Percentiles rank a stretch among this genome's conserved stretches.
phyloP scores from a whole-genome alignment of 2,888 invertebrate genomes.

The Eupithecia tripunctaria region DNA sequence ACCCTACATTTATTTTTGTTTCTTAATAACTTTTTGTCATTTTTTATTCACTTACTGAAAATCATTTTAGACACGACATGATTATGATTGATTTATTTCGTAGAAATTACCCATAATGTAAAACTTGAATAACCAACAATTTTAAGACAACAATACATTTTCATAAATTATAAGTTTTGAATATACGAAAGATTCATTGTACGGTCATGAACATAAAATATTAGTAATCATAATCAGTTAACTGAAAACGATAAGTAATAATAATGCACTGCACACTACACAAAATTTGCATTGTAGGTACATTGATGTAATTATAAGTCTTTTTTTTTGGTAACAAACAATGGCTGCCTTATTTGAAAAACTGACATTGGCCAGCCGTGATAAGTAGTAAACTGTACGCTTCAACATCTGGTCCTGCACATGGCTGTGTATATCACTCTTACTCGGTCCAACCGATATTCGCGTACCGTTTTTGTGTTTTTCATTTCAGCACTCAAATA shows the following conservation, averaged over 20 bases:
- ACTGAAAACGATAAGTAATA: no score
- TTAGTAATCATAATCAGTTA: not conserved
- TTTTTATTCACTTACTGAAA: not conserved
- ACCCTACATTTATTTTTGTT: not conserved
- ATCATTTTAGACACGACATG: not conserved
- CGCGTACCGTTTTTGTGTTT: slow-evolving; percentile 18
- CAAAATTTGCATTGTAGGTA: not conserved
- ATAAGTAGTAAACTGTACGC: slow-evolving; percentile 11
- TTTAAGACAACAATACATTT: no score
- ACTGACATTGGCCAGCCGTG: slow-evolving; percentile 23
- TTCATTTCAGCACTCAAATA: slow-evolving; percentile 25
- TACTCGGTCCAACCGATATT: slow-evolving; percentile 13
- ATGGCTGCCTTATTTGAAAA: not conserved
- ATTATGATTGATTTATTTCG: no score
- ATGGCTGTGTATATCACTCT: slow-evolving; percentile 6
- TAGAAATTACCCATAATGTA: no score
- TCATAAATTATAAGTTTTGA: not conserved
- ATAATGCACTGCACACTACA: no score
- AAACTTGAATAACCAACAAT: no score
- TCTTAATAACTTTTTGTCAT: not conserved
- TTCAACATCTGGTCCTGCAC: slow-evolving; percentile 31
- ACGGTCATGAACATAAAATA: not conserved
- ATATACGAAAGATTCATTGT: not conserved
- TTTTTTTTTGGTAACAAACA: not conserved
- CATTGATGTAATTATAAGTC: not conserved